Conservation (phyloP, 2,113 vertebrate genomes). For the Ptyas mucosa region DNA sequence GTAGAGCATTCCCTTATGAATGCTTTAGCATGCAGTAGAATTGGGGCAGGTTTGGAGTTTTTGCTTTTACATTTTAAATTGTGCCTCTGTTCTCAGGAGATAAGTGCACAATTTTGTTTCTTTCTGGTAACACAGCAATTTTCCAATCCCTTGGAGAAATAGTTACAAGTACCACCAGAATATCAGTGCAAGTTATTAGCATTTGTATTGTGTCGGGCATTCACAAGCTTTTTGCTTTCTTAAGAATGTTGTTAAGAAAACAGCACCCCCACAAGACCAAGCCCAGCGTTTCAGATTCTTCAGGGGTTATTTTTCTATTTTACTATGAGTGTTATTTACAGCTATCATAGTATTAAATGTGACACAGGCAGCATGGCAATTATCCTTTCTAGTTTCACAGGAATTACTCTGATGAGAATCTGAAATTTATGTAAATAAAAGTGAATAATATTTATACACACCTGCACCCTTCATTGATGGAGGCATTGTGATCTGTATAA, state of each 20-base stretch:
- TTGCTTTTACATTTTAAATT: constrained; percentile 32
- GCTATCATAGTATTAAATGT: not conserved
- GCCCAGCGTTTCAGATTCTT: not conserved
- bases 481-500: not conserved
- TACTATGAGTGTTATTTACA: constrained; percentile 22
- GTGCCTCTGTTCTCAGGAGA: constrained; percentile 31
- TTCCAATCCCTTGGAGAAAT: constrained; percentile 26
- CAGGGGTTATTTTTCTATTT: constrained; percentile 20
- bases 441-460: constrained; percentile 11
- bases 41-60: not conserved
- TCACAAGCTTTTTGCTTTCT: constrained; percentile 5
- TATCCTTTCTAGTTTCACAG: constrained; percentile 5
- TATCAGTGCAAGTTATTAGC: constrained; percentile 20
- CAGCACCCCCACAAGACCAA: not conserved
- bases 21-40: constrained; percentile 12
- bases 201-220: constrained; percentile 19
- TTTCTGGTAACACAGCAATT: constrained; percentile 22
- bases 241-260: constrained; percentile 5
- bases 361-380: constrained; percentile 22
- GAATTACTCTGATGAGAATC: not conserved
- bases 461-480: not conserved
- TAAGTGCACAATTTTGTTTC: constrained; percentile 22
- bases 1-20: constrained; percentile 12
- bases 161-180: not conserved
- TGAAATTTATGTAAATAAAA: constrained; percentile 26